Evolutionary conservation across 2,797 vertebrate species (phyloP).

Genomic region (Rhinella marina): DNA sequence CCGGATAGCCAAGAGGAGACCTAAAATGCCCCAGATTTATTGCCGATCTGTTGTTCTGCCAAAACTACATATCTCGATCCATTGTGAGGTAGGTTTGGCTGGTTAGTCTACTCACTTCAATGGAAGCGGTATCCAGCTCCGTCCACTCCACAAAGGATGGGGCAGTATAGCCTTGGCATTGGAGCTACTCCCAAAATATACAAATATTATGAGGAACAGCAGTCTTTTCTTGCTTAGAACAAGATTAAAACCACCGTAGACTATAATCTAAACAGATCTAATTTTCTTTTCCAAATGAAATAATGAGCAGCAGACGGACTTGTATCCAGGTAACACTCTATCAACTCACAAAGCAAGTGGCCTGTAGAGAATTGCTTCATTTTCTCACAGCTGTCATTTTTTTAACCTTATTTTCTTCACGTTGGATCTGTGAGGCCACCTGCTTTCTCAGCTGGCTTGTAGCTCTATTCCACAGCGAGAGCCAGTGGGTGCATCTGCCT

Average conservation of each 20-base stretch:
- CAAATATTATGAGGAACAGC: not conserved
- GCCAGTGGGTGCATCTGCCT: constrained; percentile 36
- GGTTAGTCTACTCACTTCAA: too few relatives aligned
- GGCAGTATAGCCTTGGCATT: too few relatives aligned
- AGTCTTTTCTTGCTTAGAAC: not conserved
- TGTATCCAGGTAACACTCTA: constrained; percentile 44
- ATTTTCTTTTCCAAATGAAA: constrained; percentile 31
- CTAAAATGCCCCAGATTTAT: too few relatives aligned
- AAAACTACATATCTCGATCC: too few relatives aligned
- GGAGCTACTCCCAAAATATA: not conserved
- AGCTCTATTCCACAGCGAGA: constrained; percentile 34
- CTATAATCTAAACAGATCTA: constrained; percentile 20
- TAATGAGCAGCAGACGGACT: constrained; percentile 31
- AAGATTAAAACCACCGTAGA: not conserved
- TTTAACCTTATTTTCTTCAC: constrained; percentile 54
- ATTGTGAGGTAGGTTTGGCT: too few relatives aligned
- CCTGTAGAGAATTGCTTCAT: constrained; percentile 42
- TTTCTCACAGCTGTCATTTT: constrained; percentile 60
- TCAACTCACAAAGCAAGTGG: constrained; percentile 24
- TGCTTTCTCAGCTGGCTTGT: constrained; percentile 55
- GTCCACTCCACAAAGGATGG: too few relatives aligned
- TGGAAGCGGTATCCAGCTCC: too few relatives aligned
- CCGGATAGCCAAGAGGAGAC: too few relatives aligned
- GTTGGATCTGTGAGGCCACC: constrained; percentile 54
- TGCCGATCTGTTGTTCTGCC: too few relatives aligned